These are phyloP conservation scores for Bimastos eiseni DNA, from an alignment of 2,888 invertebrate genomes.

Conservation along the genomic window DNA sequence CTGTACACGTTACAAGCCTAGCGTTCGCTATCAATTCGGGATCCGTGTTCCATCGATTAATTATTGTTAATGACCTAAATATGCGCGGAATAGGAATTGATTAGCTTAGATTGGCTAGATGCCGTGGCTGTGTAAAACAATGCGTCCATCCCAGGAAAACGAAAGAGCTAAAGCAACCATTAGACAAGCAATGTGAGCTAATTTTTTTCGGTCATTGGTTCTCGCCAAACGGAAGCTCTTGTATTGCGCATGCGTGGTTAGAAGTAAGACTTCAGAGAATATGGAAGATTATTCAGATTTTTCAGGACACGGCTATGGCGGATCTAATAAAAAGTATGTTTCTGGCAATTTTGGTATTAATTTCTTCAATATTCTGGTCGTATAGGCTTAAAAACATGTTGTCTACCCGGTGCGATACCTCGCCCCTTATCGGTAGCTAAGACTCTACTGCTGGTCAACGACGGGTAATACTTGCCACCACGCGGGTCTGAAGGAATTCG, in stretches of 20 bases:
- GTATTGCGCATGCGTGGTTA: conserved; percentile 8
- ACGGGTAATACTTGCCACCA: background rate
- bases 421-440: background rate
- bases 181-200: background rate
- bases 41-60: too few species aligned
- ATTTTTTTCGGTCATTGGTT: background rate
- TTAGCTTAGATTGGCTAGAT: too few species aligned
- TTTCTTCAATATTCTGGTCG: background rate
- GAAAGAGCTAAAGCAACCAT: background rate
- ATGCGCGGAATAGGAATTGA: too few species aligned
- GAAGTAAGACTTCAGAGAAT: conserved; percentile 17
- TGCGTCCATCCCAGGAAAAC: too few species aligned
- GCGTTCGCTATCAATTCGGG: too few species aligned
- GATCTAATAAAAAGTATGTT: conserved; percentile 13
- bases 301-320: background rate
- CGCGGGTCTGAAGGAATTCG: conserved; percentile 4
- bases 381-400: background rate
- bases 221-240: background rate
- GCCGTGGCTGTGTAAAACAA: too few species aligned
- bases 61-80: too few species aligned
- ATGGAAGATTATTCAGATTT: conserved; percentile 26
- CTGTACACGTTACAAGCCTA: too few species aligned
- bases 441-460: background rate
- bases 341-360: background rate
- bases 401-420: background rate